phyloP scores from a whole-genome alignment of 1,140 invertebrate species.

The Bombus impatiens region DNA sequence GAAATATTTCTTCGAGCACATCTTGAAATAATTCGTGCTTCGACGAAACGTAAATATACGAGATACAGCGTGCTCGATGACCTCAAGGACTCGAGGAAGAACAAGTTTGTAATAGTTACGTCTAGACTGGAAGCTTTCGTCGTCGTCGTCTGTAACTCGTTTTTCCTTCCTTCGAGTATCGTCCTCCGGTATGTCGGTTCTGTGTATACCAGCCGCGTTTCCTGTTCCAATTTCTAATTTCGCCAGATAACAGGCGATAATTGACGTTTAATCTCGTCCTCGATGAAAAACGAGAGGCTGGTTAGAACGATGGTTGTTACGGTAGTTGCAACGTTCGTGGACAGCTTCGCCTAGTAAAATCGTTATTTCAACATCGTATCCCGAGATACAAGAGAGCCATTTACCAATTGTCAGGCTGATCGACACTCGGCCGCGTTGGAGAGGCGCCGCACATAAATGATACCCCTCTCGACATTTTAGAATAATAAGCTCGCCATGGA shows the following conservation, averaged over 20 bases:
- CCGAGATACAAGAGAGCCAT: conserved; percentile 61
- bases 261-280: background rate
- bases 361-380: conserved; percentile 42
- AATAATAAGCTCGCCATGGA: conserved; percentile 60
- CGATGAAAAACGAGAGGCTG: background rate
- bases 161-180: background rate
- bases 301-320: background rate
- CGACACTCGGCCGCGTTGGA: conserved; percentile 56
- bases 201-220: background rate
- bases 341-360: conserved; percentile 43
- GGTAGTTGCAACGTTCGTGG: conserved; percentile 17
- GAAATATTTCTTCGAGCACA: conserved; percentile 9
- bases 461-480: conserved; percentile 47
- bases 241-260: background rate
- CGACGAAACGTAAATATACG: conserved; percentile 57
- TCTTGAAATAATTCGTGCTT: conserved; percentile 9
- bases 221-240: background rate
- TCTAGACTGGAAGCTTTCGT: conserved; percentile 12
- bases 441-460: conserved; percentile 68
- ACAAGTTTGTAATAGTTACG: background rate
- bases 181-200: background rate
- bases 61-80: conserved; percentile 12
- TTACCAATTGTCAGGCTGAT: conserved; percentile 62
- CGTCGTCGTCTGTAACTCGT: background rate
- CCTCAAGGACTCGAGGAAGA: conserved; percentile 32